These are phyloP conservation scores for Elysia chlorotica DNA, from an alignment of 1,140 invertebrate genomes.

Conservation along the genomic window DNA sequence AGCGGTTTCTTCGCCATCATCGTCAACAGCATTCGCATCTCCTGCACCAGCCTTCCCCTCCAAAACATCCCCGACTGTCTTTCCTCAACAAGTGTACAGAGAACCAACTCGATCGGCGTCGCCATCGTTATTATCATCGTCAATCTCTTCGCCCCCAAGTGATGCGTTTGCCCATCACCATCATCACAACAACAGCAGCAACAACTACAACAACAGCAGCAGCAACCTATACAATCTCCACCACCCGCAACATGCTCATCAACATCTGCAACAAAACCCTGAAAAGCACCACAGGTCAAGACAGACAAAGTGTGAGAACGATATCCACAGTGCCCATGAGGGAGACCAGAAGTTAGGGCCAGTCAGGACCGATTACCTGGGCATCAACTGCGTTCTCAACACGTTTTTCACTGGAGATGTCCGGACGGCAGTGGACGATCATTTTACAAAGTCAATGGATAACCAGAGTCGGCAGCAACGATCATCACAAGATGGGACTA, in stretches of 20 bases:
- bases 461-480: too few relatives aligned
- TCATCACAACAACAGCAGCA: too few relatives aligned
- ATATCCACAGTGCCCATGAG: not conserved
- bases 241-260: not conserved
- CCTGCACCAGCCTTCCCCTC: not conserved
- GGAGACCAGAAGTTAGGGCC: not conserved
- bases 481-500: too few relatives aligned
- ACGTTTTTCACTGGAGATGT: slow-evolving; percentile 93
- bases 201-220: not conserved
- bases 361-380: slow-evolving; percentile 83
- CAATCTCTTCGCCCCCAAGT: not conserved
- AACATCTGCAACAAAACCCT: too few relatives aligned
- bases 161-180: too few relatives aligned
- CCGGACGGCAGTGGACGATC: slow-evolving; percentile 89
- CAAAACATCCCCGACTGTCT: not conserved
- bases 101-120: not conserved
- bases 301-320: not conserved
- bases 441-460: slow-evolving; percentile 83
- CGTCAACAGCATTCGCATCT: slow-evolving; percentile 4
- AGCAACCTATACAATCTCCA: not conserved
- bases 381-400: slow-evolving; percentile 92
- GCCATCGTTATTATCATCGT: not conserved
- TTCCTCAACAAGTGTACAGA: not conserved
- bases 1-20: slow-evolving; percentile 2
- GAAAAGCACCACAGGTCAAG: too few relatives aligned